These are phyloP conservation scores for Lophius piscatorius DNA, from an alignment of 2,113 vertebrate species.

Conservation along the genomic window DNA sequence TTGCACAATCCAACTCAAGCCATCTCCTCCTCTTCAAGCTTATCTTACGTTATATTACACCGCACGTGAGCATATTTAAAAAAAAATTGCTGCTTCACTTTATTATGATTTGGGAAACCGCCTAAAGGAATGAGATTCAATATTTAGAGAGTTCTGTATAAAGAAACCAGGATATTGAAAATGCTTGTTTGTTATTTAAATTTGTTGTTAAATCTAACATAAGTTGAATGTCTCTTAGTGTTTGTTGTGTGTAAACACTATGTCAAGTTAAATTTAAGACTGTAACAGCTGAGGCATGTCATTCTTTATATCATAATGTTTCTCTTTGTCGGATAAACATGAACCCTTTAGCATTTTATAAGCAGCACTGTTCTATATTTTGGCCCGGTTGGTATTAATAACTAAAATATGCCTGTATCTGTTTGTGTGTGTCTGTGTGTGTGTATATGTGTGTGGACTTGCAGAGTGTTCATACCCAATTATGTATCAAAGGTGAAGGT, in stretches of 20 bases:
- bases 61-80: too few relatives aligned
- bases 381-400: too few relatives aligned
- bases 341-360: not conserved
- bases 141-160: not conserved
- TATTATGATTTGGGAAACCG: too few relatives aligned
- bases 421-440: not conserved
- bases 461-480: slow-evolving; percentile 95
- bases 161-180: not conserved
- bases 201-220: not conserved
- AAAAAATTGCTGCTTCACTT: too few relatives aligned
- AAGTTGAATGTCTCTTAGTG: not conserved
- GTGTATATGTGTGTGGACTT: slow-evolving; percentile 14
- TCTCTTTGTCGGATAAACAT: too few relatives aligned
- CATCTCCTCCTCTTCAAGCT: not conserved
- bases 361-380: not conserved
- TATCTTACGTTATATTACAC: slow-evolving; percentile 17
- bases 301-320: too few relatives aligned
- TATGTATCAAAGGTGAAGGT: slow-evolving; percentile 91
- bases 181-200: not conserved
- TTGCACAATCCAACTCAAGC: not conserved
- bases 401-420: too few relatives aligned
- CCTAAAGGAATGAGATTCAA: not conserved
- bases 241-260: not conserved
- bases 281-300: not conserved
- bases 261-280: not conserved